Evolutionary conservation across 2,888 invertebrate species (phyloP), one percentile per base, ranked within the genome.

Genomic region (Torymus tubicola): DNA sequence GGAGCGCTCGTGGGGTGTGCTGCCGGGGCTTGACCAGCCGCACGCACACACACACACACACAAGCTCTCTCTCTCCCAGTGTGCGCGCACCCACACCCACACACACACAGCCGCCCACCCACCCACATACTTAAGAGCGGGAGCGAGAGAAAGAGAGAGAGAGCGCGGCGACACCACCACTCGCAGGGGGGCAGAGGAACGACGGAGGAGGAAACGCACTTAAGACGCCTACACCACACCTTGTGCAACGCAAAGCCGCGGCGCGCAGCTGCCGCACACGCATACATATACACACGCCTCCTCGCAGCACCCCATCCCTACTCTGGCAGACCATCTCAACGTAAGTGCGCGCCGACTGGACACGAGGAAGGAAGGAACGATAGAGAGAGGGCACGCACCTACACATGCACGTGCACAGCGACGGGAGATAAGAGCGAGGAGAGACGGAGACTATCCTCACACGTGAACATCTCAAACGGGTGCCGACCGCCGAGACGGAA

Each of bases 1-100:
- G 90, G 90, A 89, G 90, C 90, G 90, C 89, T 90, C 87, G 90
- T 89, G 88, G 88, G 89, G 88, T 89, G 88, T 89, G 89, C 87
- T 87, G 89, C 89, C 88, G 89, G 89, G 79, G 81, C 78, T 79
- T 67, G 76, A 78, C 81, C 81, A 78, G 63, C 75, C 77, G 16
- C 69, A 58, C 69, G 18, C 55, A 11, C 64, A 55, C 73, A 65
- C 65, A 60, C 74, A 67, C 64, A 69, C 73, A 24, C 42, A 14
- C 58, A 60, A 24, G 11, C 42, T 42, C 42, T 42, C 42, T 42
- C 42, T 42, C 42, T 42, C 42, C 42, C 42, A 42, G 42, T 42
- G 42, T 42, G 42, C 13, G 76, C 61, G 18, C 76, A 67, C 65
- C 24, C n/a, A 21, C 24, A 68, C 67, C 24, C 53, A 57, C 53